phyloP scores from a whole-genome alignment of 2,797 vertebrate species.

The Lithobates sylvaticus region DNA sequence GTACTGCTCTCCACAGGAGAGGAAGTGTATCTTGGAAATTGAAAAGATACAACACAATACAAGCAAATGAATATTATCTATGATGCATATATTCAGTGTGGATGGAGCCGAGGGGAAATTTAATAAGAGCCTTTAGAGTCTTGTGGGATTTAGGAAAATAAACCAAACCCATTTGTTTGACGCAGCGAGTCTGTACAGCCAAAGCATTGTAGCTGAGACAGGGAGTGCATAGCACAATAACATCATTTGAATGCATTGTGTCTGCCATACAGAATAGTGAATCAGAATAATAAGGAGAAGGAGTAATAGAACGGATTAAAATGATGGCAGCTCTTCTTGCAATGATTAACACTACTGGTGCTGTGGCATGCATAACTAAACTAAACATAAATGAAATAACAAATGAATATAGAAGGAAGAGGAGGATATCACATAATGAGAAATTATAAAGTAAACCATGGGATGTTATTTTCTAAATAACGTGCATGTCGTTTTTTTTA shows the following conservation, averaged over 20 bases:
- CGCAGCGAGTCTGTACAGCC: constrained; percentile 52
- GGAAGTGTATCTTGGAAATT: constrained; percentile 62
- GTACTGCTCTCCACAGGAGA: constrained; percentile 57
- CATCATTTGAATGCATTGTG: constrained; percentile 57
- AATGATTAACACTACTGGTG: constrained; percentile 17
- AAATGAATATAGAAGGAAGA: neutral
- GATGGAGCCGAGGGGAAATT: constrained; percentile 55
- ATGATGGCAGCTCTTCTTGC: constrained; percentile 15
- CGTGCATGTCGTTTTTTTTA: neutral
- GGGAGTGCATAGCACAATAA: constrained; percentile 38
- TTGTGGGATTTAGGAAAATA: constrained; percentile 61
- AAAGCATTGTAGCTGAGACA: constrained; percentile 53
- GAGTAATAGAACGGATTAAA: constrained; percentile 5
- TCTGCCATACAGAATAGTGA: constrained; percentile 32
- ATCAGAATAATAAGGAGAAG: constrained; percentile 25
- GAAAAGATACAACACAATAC: constrained; percentile 62
- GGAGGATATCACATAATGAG: no score
- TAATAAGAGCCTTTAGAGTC: constrained; percentile 59
- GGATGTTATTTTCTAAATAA: neutral
- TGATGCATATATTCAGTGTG: constrained; percentile 56
- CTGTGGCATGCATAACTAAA: neutral
- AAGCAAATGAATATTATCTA: constrained; percentile 63
- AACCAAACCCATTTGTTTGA: constrained; percentile 60
- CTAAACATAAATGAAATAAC: neutral
- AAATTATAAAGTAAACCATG: neutral